phyloP scores from a whole-genome alignment of 92 coral and sea anemone species.

The Zoanthus solanderi region DNA sequence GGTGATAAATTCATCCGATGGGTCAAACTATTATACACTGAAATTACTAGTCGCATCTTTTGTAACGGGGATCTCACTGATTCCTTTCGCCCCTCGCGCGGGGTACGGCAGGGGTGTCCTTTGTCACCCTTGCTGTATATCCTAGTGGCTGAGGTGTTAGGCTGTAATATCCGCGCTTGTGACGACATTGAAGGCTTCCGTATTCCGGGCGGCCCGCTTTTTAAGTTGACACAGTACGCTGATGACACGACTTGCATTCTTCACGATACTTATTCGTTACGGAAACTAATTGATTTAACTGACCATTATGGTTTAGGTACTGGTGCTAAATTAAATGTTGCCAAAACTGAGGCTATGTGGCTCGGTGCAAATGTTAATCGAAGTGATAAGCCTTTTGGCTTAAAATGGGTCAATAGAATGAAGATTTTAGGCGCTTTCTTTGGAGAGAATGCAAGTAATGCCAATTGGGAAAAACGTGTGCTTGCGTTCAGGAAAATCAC shows the following conservation, averaged over 20 bases:
- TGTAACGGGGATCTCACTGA: not conserved
- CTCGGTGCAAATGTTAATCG: not conserved
- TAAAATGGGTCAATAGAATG: conserved; percentile 29
- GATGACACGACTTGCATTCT: conserved; percentile 36
- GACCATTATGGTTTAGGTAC: not conserved
- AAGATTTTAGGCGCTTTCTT: conserved; percentile 23
- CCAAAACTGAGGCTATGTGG: conserved; percentile 63
- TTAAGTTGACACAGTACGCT: conserved; percentile 38
- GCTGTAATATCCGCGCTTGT: not conserved
- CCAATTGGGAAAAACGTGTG: not conserved
- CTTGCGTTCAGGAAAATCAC: not conserved
- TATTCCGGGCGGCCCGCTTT: not conserved
- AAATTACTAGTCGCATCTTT: not conserved
- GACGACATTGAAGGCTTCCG: not conserved
- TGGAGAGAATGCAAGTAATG: not conserved
- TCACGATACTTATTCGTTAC: not conserved
- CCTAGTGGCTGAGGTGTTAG: not conserved
- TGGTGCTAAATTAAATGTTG: conserved; percentile 26
- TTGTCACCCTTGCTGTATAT: not conserved
- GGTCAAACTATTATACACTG: not conserved
- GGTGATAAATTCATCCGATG: not conserved
- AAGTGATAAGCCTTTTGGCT: conserved; percentile 1
- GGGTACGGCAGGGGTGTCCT: not conserved
- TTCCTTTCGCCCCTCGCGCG: not conserved
- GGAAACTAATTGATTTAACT: not conserved